phyloP scores from a whole-genome alignment of 30 jellyfish, hydroid and myxozoan genomes.

The Rhopilema esculentum region DNA sequence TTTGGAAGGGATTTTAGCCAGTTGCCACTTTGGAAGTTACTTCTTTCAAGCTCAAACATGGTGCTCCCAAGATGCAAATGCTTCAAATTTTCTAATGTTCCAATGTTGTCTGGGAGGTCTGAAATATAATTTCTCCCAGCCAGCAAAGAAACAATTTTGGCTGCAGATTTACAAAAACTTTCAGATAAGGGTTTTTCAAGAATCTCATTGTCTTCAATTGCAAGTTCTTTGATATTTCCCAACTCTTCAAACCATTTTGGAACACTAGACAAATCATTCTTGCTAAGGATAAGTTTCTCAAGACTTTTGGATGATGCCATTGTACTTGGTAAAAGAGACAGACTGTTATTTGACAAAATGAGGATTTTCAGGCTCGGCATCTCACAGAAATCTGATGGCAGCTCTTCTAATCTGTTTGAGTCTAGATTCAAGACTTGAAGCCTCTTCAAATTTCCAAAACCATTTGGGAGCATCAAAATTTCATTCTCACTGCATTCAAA shows the following conservation, averaged over 20 bases:
- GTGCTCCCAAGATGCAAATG: constrained; percentile 85
- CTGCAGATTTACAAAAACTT: constrained; percentile 63
- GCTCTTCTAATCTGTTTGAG: constrained; percentile 40
- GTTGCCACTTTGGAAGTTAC: constrained; percentile 94
- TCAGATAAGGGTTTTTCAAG: constrained; percentile 54
- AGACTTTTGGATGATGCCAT: constrained; percentile 49
- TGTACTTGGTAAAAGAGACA: constrained; percentile 55
- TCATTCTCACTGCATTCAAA: constrained; percentile 82
- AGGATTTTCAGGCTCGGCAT: constrained; percentile 57
- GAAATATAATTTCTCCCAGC: constrained; percentile 86
- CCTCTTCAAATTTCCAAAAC: constrained; percentile 50
- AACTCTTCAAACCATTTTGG: constrained; percentile 89
- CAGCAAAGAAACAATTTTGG: constrained; percentile 24
- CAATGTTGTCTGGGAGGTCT: constrained; percentile 78
- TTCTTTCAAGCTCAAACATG: constrained; percentile 84
- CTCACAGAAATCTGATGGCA: constrained; percentile 68
- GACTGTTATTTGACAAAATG: constrained; percentile 62
- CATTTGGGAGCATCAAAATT: constrained; percentile 56
- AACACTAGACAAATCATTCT: constrained; percentile 55
- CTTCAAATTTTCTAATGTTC: constrained; percentile 55
- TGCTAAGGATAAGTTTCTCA: constrained; percentile 70
- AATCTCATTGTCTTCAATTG: constrained; percentile 71
- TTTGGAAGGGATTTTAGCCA: constrained; percentile 84
- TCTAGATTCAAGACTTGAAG: constrained; percentile 66
- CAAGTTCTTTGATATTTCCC: constrained; percentile 57